Evolutionary conservation across 37 sponge, comb jelly and placozoan genomes (phyloP).

Genomic region (Beroe forskalii): DNA sequence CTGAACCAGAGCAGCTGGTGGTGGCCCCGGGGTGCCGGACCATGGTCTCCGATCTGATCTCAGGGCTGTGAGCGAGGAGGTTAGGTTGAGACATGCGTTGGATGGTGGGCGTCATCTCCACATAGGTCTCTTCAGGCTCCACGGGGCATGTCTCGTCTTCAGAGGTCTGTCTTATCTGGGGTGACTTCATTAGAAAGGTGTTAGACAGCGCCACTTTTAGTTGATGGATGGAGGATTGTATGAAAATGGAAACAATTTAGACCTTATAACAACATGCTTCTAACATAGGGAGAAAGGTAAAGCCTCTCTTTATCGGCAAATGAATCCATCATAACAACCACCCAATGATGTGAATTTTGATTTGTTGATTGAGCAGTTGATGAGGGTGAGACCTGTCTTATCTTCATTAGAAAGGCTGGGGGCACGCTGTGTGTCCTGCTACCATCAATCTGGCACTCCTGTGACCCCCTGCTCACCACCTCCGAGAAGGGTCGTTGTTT

Average conservation of each 20-base stretch:
- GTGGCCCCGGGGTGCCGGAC: neutral
- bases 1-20: neutral
- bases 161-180: neutral
- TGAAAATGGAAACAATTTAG: no score
- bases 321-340: no score
- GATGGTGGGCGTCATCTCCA: conserved; percentile 3
- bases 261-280: no score
- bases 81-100: neutral
- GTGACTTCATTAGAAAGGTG: no score
- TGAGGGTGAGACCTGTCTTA: no score
- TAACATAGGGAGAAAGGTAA: no score
- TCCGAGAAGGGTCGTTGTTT: neutral
- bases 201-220: no score
- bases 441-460: neutral
- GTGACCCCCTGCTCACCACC: neutral
- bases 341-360: no score
- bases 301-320: no score
- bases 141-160: neutral
- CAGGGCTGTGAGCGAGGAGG: neutral
- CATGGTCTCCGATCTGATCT: neutral
- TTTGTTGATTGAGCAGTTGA: no score
- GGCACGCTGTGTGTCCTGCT: conserved; percentile 16
- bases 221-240: no score
- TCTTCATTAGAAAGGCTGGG: neutral
- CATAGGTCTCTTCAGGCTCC: conserved; percentile 23